These are phyloP conservation scores for Micropterix aruncella DNA, from an alignment of 2,888 invertebrate species.

Conservation along the genomic window DNA sequence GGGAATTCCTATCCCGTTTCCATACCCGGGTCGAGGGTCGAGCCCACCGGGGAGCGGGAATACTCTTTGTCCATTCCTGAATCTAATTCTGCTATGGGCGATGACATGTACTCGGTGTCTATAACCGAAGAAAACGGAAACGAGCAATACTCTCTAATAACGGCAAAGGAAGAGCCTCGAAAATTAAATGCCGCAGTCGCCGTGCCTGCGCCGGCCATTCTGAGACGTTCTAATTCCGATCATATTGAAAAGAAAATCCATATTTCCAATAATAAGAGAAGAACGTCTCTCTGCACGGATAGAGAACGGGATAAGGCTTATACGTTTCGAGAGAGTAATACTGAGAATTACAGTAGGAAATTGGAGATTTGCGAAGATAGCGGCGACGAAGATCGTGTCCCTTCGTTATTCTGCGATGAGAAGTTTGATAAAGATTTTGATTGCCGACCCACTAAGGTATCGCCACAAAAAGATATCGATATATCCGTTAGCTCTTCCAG, in stretches of 20 bases:
- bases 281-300: constrained; percentile 31
- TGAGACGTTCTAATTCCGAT: constrained; percentile 34
- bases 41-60: constrained; percentile 35
- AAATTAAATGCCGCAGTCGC: constrained; percentile 21
- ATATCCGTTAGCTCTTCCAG: constrained; percentile 7
- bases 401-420: constrained; percentile 37
- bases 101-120: constrained; percentile 38
- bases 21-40: constrained; percentile 32
- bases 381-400: constrained; percentile 32
- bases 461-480: background rate
- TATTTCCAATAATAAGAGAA: constrained; percentile 26
- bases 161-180: constrained; percentile 8
- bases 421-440: constrained; percentile 33
- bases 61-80: constrained; percentile 37
- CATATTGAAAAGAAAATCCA: constrained; percentile 25
- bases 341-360: constrained; percentile 7
- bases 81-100: constrained; percentile 36
- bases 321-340: constrained; percentile 2
- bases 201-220: constrained; percentile 31
- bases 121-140: constrained; percentile 34
- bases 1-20: constrained; percentile 30
- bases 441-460: constrained; percentile 19
- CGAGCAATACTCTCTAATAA: constrained; percentile 14
- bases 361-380: too few relatives aligned
- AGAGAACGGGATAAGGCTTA: constrained; percentile 4